phyloP scores from a whole-genome alignment of 2,113 vertebrate genomes.

The Pontoporia blainvillei region DNA sequence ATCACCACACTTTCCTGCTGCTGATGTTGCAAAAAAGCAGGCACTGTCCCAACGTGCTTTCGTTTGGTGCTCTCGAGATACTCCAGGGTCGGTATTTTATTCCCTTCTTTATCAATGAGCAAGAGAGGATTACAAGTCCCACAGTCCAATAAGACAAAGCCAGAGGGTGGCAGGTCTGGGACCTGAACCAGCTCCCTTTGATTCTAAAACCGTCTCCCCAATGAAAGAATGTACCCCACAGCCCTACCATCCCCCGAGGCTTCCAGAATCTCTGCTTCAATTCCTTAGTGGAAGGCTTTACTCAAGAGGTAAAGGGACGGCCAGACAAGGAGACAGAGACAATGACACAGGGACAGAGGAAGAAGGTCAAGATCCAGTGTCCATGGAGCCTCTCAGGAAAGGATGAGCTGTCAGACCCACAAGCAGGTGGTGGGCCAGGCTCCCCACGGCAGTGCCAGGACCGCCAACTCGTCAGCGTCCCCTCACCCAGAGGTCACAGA shows the following conservation, averaged over 20 bases:
- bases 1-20: not conserved
- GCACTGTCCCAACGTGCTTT: not conserved
- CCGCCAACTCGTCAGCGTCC: accelerated
- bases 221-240: not conserved
- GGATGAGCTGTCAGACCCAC: not conserved
- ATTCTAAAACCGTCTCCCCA: not conserved
- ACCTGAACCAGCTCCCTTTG: not conserved
- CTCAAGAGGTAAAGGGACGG: not conserved
- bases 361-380: not conserved
- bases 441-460: not conserved
- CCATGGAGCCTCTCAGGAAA: not conserved
- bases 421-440: not conserved
- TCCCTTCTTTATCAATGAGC: not conserved
- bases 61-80: not conserved
- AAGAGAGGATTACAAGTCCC: not conserved
- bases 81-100: not conserved
- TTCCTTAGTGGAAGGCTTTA: not conserved
- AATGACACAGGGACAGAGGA: not conserved
- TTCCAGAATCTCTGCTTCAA: not conserved
- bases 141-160: not conserved
- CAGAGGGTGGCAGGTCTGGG: not conserved
- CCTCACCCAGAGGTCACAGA: not conserved
- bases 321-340: not conserved
- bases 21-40: not conserved
- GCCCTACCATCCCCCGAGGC: not conserved